These are phyloP conservation scores for Dicycla oo DNA, from an alignment of 2,888 invertebrate species.

Conservation along the genomic window DNA sequence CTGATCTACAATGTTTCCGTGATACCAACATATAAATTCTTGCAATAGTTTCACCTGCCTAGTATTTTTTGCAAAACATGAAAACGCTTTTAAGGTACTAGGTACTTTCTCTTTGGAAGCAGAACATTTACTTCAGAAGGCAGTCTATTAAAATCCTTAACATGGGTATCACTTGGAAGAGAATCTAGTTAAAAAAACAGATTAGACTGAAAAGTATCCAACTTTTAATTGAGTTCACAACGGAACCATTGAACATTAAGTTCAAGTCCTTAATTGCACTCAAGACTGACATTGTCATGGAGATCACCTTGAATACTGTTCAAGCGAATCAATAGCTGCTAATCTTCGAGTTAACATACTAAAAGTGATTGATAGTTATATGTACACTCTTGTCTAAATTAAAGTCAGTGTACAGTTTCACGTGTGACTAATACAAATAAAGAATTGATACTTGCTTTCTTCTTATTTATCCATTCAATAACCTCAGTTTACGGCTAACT, in stretches of 20 bases:
- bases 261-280: slow-evolving; percentile 24
- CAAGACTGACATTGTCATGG: slow-evolving; percentile 15
- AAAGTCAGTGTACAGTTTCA: slow-evolving; percentile 48
- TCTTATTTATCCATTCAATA: slow-evolving; percentile 21
- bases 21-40: slow-evolving; percentile 35
- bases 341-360: slow-evolving; percentile 9
- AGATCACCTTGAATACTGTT: slow-evolving; percentile 24
- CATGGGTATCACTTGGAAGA: slow-evolving; percentile 20
- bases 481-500: slow-evolving; percentile 18
- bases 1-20: slow-evolving; percentile 42
- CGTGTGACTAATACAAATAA: slow-evolving; percentile 41
- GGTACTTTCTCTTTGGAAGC: slow-evolving; percentile 45
- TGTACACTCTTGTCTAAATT: slow-evolving; percentile 23
- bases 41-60: slow-evolving; percentile 18
- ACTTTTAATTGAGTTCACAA: slow-evolving; percentile 19
- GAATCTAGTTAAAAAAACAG: slow-evolving; percentile 6
- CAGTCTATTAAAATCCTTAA: slow-evolving; percentile 18
- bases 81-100: slow-evolving; percentile 37
- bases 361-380: slow-evolving; percentile 8
- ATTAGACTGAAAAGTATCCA: slow-evolving; percentile 10
- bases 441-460: slow-evolving; percentile 38
- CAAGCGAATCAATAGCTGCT: slow-evolving; percentile 24
- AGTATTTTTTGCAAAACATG: slow-evolving; percentile 15
- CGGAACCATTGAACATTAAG: slow-evolving; percentile 1
- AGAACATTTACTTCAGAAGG: slow-evolving; percentile 8